These are phyloP conservation scores for Phylloscopus whistleri DNA, from an alignment of 2,113 vertebrate species.

Conservation along the genomic window DNA sequence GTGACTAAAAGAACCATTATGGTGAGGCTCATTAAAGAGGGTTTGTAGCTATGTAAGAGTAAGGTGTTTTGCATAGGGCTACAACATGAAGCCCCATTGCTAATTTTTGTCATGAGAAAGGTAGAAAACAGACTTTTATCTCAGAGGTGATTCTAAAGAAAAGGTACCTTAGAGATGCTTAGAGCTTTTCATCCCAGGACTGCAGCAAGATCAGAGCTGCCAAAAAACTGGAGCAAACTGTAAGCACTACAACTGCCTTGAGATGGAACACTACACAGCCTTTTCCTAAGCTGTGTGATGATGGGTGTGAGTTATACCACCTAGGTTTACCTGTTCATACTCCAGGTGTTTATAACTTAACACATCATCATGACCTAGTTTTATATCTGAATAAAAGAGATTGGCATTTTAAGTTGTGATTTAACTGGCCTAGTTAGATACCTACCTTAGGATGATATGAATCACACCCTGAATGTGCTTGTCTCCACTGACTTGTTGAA, in stretches of 20 bases:
- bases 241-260: background rate
- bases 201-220: background rate
- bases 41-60: background rate
- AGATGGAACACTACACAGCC: background rate
- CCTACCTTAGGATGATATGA: background rate
- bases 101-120: conserved; percentile 33
- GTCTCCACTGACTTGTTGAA: background rate
- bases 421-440: background rate
- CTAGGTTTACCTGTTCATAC: background rate
- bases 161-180: background rate
- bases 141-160: background rate
- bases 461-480: background rate
- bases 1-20: conserved; percentile 9
- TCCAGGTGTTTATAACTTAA: background rate
- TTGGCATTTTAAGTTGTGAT: background rate
- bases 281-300: background rate
- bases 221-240: background rate
- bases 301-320: background rate
- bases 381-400: background rate
- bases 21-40: background rate
- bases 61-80: background rate
- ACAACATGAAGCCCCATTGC: background rate
- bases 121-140: conserved; percentile 17
- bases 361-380: background rate
- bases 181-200: background rate